These are phyloP conservation scores for Hyles vespertilio DNA, from an alignment of 1,140 invertebrate genomes.

Conservation along the genomic window DNA sequence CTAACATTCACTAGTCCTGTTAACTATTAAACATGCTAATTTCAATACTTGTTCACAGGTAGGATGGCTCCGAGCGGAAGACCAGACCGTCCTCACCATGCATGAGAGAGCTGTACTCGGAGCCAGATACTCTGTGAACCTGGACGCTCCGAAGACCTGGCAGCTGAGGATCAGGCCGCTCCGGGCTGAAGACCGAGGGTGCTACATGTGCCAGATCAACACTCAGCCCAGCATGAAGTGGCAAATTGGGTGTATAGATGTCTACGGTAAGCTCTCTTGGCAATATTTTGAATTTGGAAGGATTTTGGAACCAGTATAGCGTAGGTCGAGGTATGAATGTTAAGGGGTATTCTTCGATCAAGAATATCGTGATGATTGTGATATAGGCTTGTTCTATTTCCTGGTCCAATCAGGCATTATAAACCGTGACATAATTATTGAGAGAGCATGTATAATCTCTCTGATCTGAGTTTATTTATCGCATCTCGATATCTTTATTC, in stretches of 20 bases:
- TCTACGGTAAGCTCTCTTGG: slow-evolving; percentile 81
- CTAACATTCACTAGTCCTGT: too few species aligned
- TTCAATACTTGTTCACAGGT: slow-evolving; percentile 77
- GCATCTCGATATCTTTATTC: too few species aligned
- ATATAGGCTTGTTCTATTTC: too few species aligned
- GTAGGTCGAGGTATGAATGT: background rate
- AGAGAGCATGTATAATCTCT: too few species aligned
- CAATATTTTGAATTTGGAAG: background rate
- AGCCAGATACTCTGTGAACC: slow-evolving; percentile 84
- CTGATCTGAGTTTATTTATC: too few species aligned
- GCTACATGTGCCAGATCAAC: slow-evolving; percentile 94
- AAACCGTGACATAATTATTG: too few species aligned
- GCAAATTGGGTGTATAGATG: slow-evolving; percentile 90
- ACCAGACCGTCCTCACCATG: slow-evolving; percentile 91
- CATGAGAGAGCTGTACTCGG: slow-evolving; percentile 91
- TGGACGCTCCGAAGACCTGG: slow-evolving; percentile 86
- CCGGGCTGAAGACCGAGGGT: slow-evolving; percentile 83
- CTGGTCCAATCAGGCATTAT: too few species aligned
- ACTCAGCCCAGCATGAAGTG: slow-evolving; percentile 89
- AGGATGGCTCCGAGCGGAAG: slow-evolving; percentile 91
- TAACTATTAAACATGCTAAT: too few species aligned
- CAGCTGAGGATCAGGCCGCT: slow-evolving; percentile 84
- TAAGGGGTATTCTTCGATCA: background rate
- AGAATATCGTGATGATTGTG: too few species aligned
- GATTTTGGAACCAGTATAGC: background rate